Evolutionary conservation across 2,888 invertebrate species (phyloP), one percentile per base, ranked within the genome.

Genomic region (Stenoptilia bipunctidactyla): DNA sequence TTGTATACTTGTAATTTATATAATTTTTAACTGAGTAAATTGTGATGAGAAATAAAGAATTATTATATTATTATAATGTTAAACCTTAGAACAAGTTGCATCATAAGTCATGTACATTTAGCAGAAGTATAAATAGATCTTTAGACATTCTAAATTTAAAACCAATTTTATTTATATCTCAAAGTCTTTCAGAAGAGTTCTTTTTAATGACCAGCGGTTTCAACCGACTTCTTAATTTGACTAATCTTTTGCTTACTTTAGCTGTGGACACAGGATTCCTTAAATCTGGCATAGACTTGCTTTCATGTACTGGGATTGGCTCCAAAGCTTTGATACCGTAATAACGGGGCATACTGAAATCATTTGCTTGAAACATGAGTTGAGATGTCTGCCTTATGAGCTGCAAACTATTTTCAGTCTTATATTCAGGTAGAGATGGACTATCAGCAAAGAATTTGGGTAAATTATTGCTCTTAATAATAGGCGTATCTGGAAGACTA

Each of bases 261-360:
- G 60, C 77, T 0, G 61, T 60, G 0, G 72, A 53, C 0, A 50
- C 45, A n/a, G 73, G 71, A 39, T 58, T 69, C 30, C 80, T 68
- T 14, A 85, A 58, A 56, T 85, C 85, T 1, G 85, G 85, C 83
- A 85, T 83, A 0, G 85, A 84, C 37, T 80, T 84, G 38, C 85
- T 84, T 39, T 83, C 80, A 25, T 79, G 76, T 0, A 79, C 71
- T 0, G 77, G 58, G 1, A 58, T 44, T 2, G 55, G 54, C 25
- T 75, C 71, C 0, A 55, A 46, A 1, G 65, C 45, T 35, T 75
- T 71, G 0, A 72, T 67, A 0, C 88, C 84, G 48, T 87, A 88
- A 50, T 88, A 88, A 42, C 89, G 70, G 0, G 88, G 88, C 89
- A 88, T 88, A 13, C 88, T 87, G 40, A 85, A 87, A 46, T 88